These are phyloP conservation scores for Epinephelus awoara DNA, from an alignment of 2,797 vertebrate species.

Conservation along the genomic window DNA sequence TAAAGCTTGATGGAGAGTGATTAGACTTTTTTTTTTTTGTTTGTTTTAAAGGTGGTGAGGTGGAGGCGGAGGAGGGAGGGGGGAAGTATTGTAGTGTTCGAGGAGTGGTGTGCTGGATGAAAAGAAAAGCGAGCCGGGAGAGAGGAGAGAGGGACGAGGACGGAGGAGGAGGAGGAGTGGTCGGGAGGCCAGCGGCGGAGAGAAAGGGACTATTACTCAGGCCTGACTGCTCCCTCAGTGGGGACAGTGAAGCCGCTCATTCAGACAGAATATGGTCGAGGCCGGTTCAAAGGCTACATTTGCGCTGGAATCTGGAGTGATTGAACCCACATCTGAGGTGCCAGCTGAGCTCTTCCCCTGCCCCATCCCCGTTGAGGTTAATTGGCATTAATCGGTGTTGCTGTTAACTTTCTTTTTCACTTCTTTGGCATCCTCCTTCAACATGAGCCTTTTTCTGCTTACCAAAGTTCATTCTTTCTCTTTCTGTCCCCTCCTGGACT, in stretches of 20 bases:
- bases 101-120: conserved; percentile 51
- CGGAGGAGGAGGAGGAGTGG: conserved; percentile 54
- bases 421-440: conserved; percentile 24
- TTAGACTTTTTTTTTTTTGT: conserved; percentile 58
- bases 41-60: conserved; percentile 61
- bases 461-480: conserved; percentile 58
- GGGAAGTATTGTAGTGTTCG: conserved; percentile 31
- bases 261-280: conserved; percentile 69
- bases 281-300: conserved; percentile 68
- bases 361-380: conserved; percentile 41
- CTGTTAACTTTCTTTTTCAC: conserved; percentile 47
- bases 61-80: background rate
- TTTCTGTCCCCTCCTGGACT: conserved; percentile 59
- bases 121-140: conserved; percentile 57
- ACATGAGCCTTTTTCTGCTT: conserved; percentile 47
- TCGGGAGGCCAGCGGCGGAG: conserved; percentile 74
- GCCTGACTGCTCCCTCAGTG: conserved; percentile 80
- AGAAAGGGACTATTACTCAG: conserved; percentile 85
- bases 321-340: conserved; percentile 53
- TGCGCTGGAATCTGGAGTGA: conserved; percentile 44
- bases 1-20: conserved; percentile 62
- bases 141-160: conserved; percentile 49
- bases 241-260: conserved; percentile 77
- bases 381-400: conserved; percentile 56
- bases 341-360: conserved; percentile 12